Evolutionary conservation across 2,797 vertebrate species (phyloP).

Genomic region (Coranthus polyacanthus): DNA sequence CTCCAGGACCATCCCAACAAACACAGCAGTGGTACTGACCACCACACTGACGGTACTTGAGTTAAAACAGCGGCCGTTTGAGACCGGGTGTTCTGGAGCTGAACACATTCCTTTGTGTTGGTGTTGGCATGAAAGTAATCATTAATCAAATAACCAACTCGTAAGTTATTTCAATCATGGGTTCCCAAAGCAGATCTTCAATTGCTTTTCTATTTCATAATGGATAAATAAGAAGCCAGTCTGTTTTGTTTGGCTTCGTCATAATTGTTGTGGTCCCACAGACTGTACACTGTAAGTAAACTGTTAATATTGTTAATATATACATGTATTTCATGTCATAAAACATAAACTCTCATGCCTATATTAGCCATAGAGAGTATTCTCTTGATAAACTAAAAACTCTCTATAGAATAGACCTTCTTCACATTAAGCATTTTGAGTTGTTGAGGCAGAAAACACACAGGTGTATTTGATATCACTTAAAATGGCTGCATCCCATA

Average conservation of each 20-base stretch:
- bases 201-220: background rate
- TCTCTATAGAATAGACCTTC: background rate
- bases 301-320: background rate
- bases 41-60: constrained; percentile 51
- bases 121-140: background rate
- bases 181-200: constrained; percentile 28
- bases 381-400: background rate
- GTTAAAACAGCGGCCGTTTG: background rate
- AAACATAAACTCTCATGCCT: background rate
- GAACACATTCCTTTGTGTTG: background rate
- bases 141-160: background rate
- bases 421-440: no score
- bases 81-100: constrained; percentile 31
- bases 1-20: constrained; percentile 83
- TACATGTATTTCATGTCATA: background rate
- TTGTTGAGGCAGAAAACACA: no score
- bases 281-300: no score
- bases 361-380: background rate
- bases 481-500: no score
- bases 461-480: no score
- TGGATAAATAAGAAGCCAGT: background rate
- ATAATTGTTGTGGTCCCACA: background rate
- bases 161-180: background rate
- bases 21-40: constrained; percentile 77
- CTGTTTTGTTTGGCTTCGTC: no score